These are phyloP conservation scores for Euplexia lucipara DNA, from an alignment of 2,888 invertebrate genomes.

Conservation along the genomic window DNA sequence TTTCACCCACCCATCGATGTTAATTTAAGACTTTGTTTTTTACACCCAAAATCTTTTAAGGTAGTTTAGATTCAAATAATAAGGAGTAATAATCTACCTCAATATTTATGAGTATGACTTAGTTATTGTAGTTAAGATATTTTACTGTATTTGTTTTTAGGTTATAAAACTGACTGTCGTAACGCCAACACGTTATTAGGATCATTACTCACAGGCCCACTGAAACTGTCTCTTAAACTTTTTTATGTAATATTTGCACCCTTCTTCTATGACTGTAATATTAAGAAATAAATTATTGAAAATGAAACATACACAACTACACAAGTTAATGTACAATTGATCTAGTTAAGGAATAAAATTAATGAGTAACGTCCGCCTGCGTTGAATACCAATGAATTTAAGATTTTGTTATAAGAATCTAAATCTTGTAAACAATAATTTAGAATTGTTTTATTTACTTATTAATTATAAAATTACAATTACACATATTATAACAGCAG, in stretches of 20 bases:
- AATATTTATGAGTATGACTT: slow-evolving; percentile 59
- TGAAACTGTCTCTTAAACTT: slow-evolving; percentile 42
- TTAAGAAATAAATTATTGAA: slow-evolving; percentile 22
- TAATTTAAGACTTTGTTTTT: slow-evolving; percentile 50
- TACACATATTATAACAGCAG: slow-evolving; percentile 1
- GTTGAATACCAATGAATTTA: slow-evolving; percentile 63
- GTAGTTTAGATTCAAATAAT: slow-evolving; percentile 44
- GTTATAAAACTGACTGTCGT: slow-evolving; percentile 48
- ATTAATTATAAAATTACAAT: slow-evolving; percentile 7
- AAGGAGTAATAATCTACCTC: slow-evolving; percentile 62
- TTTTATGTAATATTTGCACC: slow-evolving; percentile 5
- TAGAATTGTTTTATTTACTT: slow-evolving; percentile 19
- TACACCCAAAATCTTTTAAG: slow-evolving; percentile 39
- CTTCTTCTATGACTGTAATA: slow-evolving; percentile 10
- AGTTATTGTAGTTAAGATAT: slow-evolving; percentile 59
- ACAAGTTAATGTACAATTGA: slow-evolving; percentile 32
- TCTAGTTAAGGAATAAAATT: slow-evolving; percentile 47
- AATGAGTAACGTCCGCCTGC: slow-evolving; percentile 58
- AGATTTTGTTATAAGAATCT: slow-evolving; percentile 50
- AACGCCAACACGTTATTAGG: slow-evolving; percentile 30
- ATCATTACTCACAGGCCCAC: slow-evolving; percentile 47
- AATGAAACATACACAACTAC: slow-evolving; percentile 9
- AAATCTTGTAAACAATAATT: slow-evolving; percentile 18
- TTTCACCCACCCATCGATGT: slow-evolving; percentile 46
- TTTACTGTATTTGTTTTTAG: slow-evolving; percentile 57